Base-by-base conservation (phyloP, 2,797 vertebrate genomes). In the Acrocephalus scirpaceus region DNA sequence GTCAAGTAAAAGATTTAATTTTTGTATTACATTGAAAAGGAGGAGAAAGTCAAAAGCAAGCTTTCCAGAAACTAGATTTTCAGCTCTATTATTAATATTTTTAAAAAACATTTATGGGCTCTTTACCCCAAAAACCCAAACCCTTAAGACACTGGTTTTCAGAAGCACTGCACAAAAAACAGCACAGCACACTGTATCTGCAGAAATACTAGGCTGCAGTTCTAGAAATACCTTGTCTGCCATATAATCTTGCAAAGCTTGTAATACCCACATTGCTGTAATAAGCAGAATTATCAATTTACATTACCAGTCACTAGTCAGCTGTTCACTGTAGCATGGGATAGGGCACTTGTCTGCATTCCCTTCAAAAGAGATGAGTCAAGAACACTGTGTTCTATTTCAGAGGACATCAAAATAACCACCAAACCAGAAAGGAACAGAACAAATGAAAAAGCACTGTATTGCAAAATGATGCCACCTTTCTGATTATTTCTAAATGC, bases 361-460 rank as follows among this genome's bases (percentile, higher is more conserved):
- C 34, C 40, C 53, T 77, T 88, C 26, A 29, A 85, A 94, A 66
- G 10, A 71, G 61, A 77, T 76, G n/a, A 90, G 50, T 64, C 76
- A 71, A 72, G 50, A 94, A 90, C 18, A 71, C 16, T 45, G 9
- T 44, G n/a, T 74, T 47, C 65, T 25, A 9, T 79, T 93, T 85
- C 50, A 86, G 14, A 82, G 78, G 54, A 84, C 30, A 73, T 53
- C 9, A 78, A 88, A 86, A 90, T 25, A 88, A 86, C 58, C 51
- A 81, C 32, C 57, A 92, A 78, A 78, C 61, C 53, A 50, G 69
- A 94, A 86, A 67, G 45, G 61, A 93, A 88, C 23, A 54, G 48
- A 77, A 78, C 29, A 95, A 95, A 91, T 44, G 73, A 91, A 92
- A 92, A 93, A 64, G 42, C 23, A 48, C 5, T 62, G 32, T 47